Conservation (phyloP, 2,113 vertebrate genomes). For the Pseudorhombus dupliciocellatus region DNA sequence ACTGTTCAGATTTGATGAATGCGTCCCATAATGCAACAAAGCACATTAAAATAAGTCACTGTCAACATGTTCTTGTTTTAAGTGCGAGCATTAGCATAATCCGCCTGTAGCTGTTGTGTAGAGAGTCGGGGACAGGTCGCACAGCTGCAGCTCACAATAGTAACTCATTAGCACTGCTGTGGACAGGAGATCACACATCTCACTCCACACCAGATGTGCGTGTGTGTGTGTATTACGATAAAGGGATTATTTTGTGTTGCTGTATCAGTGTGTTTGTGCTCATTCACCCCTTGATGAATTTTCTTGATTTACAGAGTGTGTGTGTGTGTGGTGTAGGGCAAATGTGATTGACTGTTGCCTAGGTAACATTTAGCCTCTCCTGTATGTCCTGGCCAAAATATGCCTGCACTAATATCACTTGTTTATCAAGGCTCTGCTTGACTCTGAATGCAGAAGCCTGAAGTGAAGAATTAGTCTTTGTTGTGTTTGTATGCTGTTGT, state of each 20-base stretch:
- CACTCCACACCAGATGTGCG: background rate
- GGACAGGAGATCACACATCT: conserved; percentile 25
- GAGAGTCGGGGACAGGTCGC: background rate
- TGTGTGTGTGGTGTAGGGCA: background rate
- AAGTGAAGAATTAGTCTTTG: too few species aligned
- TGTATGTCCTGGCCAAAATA: background rate
- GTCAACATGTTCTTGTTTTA: conserved; percentile 4
- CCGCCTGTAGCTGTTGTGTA: background rate
- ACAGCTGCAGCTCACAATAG: conserved; percentile 17
- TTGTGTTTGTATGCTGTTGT: too few species aligned
- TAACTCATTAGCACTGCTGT: conserved; percentile 30
- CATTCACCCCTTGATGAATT: conserved; percentile 23
- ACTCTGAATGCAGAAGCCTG: too few species aligned
- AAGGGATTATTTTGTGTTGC: conserved; percentile 13
- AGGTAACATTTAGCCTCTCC: background rate
- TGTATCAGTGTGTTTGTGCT: conserved; percentile 1
- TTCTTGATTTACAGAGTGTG: conserved; percentile 19
- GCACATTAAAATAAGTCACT: conserved; percentile 1
- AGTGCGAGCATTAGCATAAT: conserved; percentile 1
- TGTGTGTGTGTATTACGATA: conserved; percentile 5
- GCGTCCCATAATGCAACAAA: background rate
- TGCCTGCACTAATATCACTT: background rate
- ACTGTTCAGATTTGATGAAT: conserved; percentile 22
- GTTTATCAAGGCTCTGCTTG: too few species aligned
- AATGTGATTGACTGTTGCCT: conserved; percentile 16